These are phyloP conservation scores for Acanthurus leucopareius DNA, from an alignment of 2,797 vertebrate species.

Conservation along the genomic window DNA sequence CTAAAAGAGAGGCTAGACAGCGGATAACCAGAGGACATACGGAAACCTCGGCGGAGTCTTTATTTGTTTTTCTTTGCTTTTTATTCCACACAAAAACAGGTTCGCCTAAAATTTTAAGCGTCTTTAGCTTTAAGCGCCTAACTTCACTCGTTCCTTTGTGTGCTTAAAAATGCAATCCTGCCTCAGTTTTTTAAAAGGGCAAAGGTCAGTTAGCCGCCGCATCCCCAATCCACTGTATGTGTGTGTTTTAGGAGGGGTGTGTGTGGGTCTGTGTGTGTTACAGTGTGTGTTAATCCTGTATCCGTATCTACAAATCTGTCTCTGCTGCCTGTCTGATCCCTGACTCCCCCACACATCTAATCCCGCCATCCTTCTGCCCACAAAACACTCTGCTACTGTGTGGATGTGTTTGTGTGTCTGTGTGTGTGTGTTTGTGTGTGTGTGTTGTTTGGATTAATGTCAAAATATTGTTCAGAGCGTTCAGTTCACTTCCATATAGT, in stretches of 20 bases:
- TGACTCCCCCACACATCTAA: slow-evolving; percentile 68
- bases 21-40: slow-evolving; percentile 47
- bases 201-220: slow-evolving; percentile 48
- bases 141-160: slow-evolving; percentile 14
- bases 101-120: slow-evolving; percentile 12
- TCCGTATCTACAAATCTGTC: slow-evolving; percentile 73
- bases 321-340: slow-evolving; percentile 72
- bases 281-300: slow-evolving; percentile 67
- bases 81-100: neutral
- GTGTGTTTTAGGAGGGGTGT: slow-evolving; percentile 30
- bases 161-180: slow-evolving; percentile 26
- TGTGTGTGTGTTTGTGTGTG: neutral
- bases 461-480: slow-evolving; percentile 22
- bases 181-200: slow-evolving; percentile 31
- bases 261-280: slow-evolving; percentile 39
- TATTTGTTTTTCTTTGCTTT: slow-evolving; percentile 35
- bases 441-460: slow-evolving; percentile 40
- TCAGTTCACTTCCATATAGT: neutral
- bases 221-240: slow-evolving; percentile 41
- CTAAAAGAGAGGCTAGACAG: slow-evolving; percentile 65
- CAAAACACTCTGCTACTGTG: slow-evolving; percentile 8
- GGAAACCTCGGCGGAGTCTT: slow-evolving; percentile 26
- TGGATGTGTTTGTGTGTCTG: slow-evolving; percentile 4
- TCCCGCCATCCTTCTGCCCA: slow-evolving; percentile 60
- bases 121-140: neutral